Evolutionary conservation across 2,113 vertebrate species (phyloP).

Genomic region (Rhineura floridana): DNA sequence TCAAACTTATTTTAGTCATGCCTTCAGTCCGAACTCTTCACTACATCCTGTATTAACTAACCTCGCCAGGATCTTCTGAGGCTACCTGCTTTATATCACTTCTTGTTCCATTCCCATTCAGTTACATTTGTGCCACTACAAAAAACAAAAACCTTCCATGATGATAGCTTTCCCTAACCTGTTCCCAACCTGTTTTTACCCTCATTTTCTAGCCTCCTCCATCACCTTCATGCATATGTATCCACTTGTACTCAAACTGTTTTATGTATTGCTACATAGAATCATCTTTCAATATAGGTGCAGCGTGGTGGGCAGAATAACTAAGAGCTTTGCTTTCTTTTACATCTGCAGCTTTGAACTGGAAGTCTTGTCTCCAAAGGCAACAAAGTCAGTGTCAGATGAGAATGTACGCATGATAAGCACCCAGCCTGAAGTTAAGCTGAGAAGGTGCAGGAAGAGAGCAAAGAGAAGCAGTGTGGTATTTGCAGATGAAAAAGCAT

Average conservation of each 20-base stretch:
- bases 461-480: conserved; percentile 95
- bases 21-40: background rate
- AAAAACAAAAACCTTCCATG: background rate
- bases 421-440: conserved; percentile 88
- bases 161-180: background rate
- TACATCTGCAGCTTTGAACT: conserved; percentile 71
- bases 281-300: conserved; percentile 35
- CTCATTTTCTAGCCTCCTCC: background rate
- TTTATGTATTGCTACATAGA: conserved; percentile 16
- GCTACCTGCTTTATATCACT: background rate
- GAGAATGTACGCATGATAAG: conserved; percentile 72
- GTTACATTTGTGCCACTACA: too few relatives aligned
- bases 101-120: background rate
- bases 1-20: background rate
- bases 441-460: conserved; percentile 90
- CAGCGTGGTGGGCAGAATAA: conserved; percentile 36
- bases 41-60: background rate
- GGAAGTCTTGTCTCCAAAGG: conserved; percentile 72
- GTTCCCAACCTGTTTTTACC: background rate
- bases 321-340: conserved; percentile 30
- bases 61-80: background rate
- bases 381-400: conserved; percentile 76
- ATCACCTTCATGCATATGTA: background rate
- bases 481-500: conserved; percentile 86
- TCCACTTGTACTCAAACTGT: background rate